Conservation (phyloP, 1,140 invertebrate species). For the Diorhabda carinulata region DNA sequence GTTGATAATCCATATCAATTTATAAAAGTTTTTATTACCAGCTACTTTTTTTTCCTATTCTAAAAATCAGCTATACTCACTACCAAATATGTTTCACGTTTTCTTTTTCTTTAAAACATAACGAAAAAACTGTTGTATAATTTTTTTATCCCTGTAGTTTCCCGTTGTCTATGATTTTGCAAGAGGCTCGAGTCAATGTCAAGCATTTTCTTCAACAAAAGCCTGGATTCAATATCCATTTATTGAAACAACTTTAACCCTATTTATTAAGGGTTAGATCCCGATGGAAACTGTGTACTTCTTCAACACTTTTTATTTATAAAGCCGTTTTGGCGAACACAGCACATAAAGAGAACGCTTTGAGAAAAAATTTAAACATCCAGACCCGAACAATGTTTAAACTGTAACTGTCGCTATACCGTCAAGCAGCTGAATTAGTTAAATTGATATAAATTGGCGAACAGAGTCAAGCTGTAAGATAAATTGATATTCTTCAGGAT, state of each 20-base stretch:
- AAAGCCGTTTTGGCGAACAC: slow-evolving; percentile 40
- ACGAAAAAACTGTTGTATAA: slow-evolving; percentile 81
- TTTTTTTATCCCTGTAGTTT: slow-evolving; percentile 78
- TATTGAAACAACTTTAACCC: slow-evolving; percentile 33
- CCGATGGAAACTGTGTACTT: not conserved
- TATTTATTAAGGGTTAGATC: slow-evolving; percentile 24
- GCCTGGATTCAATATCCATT: slow-evolving; percentile 46
- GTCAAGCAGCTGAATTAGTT: slow-evolving; percentile 34
- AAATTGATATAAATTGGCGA: slow-evolving; percentile 38
- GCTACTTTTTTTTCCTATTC: not conserved
- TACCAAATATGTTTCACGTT: not conserved
- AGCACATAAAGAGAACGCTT: not conserved
- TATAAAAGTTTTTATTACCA: not conserved
- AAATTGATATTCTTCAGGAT: not conserved
- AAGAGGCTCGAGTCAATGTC: slow-evolving; percentile 67
- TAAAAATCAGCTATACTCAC: not conserved
- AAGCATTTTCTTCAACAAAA: slow-evolving; percentile 50
- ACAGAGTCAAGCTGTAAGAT: slow-evolving; percentile 14
- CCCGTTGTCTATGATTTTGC: slow-evolving; percentile 72
- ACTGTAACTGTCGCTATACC: slow-evolving; percentile 14
- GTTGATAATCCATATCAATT: slow-evolving; percentile 45
- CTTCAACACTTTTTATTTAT: not conserved
- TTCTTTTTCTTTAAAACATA: slow-evolving; percentile 61
- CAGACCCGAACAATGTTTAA: not conserved
- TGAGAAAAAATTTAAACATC: not conserved